phyloP scores from a whole-genome alignment of 2,888 invertebrate species.

The Amiota minor region DNA sequence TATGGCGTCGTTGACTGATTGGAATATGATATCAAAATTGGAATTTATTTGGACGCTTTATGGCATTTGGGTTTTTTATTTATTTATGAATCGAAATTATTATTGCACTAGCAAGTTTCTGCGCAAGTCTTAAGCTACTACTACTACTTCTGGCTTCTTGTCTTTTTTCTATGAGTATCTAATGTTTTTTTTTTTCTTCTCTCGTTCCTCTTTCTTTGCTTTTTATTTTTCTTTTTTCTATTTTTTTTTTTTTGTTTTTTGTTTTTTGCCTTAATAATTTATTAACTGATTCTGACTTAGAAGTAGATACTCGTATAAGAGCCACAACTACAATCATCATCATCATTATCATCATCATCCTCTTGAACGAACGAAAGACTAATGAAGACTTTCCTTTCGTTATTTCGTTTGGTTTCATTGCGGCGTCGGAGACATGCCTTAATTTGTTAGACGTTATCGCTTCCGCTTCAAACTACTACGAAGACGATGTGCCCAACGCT shows the following conservation, averaged over 20 bases:
- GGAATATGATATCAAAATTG: constrained; percentile 70
- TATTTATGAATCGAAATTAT: constrained; percentile 50
- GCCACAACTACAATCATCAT: constrained; percentile 6
- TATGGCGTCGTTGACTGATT: constrained; percentile 68
- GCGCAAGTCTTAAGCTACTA: constrained; percentile 20
- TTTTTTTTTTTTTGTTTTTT: constrained; percentile 18
- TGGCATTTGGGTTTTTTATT: constrained; percentile 51
- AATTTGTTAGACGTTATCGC: constrained; percentile 68
- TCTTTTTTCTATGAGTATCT: too few species aligned
- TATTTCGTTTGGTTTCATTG: constrained; percentile 20
- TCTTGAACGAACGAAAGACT: constrained; percentile 30
- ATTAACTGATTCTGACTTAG: constrained; percentile 20
- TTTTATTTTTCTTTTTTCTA: background rate
- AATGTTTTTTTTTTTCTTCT: too few species aligned
- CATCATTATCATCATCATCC: constrained; percentile 5
- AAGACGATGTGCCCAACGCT: background rate
- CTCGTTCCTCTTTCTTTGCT: too few species aligned
- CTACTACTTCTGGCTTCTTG: background rate
- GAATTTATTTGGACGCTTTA: constrained; percentile 53
- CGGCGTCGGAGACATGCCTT: constrained; percentile 53
- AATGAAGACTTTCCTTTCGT: constrained; percentile 56
- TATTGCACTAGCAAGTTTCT: background rate
- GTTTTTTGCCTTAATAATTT: constrained; percentile 11
- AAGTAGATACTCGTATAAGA: background rate
- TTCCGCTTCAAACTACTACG: constrained; percentile 50